These are phyloP conservation scores for Asbolus verrucosus DNA, from an alignment of 1,140 invertebrate species.

Conservation along the genomic window DNA sequence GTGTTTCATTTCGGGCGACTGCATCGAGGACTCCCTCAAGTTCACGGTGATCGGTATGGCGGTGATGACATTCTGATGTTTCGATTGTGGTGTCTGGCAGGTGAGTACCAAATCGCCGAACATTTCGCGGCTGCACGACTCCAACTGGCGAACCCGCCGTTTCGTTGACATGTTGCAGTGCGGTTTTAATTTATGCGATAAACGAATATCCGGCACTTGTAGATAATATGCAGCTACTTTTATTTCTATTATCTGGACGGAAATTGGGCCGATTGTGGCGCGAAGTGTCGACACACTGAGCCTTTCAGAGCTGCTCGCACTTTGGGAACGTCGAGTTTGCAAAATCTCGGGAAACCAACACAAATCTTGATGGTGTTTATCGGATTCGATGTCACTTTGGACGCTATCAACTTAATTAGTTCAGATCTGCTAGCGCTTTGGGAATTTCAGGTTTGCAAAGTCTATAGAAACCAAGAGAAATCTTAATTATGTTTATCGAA, in stretches of 20 bases:
- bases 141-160: constrained; percentile 55
- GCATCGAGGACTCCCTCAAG: constrained; percentile 2
- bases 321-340: too few species aligned
- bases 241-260: constrained; percentile 24
- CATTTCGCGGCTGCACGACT: constrained; percentile 56
- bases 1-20: constrained; percentile 11
- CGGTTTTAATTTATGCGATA: constrained; percentile 41
- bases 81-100: constrained; percentile 47
- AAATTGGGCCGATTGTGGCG: constrained; percentile 1
- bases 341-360: too few species aligned
- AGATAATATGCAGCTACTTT: constrained; percentile 39
- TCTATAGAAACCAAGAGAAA: too few species aligned
- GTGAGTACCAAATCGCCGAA: constrained; percentile 59
- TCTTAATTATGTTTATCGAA: too few species aligned
- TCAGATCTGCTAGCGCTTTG: too few species aligned
- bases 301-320: too few species aligned
- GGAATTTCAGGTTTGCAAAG: too few species aligned
- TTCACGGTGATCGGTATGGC: constrained; percentile 27
- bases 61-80: constrained; percentile 10
- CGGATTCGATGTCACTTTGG: too few species aligned
- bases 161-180: constrained; percentile 35
- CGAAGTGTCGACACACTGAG: too few species aligned
- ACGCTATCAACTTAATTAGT: too few species aligned
- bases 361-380: too few species aligned
- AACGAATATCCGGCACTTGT: constrained; percentile 39